A percentile compares a stretch with the other conserved stretches of the same genome.
These are phyloP conservation scores for Drosophila melanosoma DNA, from an alignment of 2,888 invertebrate genomes.

Conservation along the genomic window DNA sequence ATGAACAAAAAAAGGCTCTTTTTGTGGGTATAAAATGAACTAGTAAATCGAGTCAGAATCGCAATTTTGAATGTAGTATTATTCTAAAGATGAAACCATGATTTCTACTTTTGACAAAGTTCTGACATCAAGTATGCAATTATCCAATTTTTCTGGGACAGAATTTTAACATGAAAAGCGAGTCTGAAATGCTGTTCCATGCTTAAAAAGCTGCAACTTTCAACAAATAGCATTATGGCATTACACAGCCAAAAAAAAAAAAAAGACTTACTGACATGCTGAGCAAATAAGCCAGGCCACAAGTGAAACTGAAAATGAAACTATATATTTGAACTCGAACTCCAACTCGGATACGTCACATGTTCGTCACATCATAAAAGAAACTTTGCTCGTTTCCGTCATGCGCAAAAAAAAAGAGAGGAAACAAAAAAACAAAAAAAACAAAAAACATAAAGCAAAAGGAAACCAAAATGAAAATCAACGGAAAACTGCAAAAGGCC, in stretches of 20 bases:
- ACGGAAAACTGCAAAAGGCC: conserved; percentile 7
- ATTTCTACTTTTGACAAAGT: background rate
- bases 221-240: background rate
- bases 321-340: conserved; percentile 31
- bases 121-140: background rate
- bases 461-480: conserved; percentile 34
- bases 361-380: conserved; percentile 55
- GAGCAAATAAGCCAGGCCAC: conserved; percentile 19
- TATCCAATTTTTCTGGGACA: too few species aligned
- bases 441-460: background rate
- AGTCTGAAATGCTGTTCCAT: too few species aligned
- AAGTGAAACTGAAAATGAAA: conserved; percentile 65
- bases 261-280: background rate
- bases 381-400: conserved; percentile 65
- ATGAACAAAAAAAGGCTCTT: too few species aligned
- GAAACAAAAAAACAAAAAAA: conserved; percentile 15
- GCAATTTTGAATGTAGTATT: too few species aligned
- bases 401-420: conserved; percentile 21
- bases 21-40: too few species aligned
- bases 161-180: too few species aligned
- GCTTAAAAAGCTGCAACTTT: background rate
- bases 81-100: too few species aligned
- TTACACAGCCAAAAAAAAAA: background rate
- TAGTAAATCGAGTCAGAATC: too few species aligned
- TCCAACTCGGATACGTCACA: conserved; percentile 21